Evolutionary conservation across 1,140 invertebrate species (phyloP).

Genomic region (Drosophila serrata): DNA sequence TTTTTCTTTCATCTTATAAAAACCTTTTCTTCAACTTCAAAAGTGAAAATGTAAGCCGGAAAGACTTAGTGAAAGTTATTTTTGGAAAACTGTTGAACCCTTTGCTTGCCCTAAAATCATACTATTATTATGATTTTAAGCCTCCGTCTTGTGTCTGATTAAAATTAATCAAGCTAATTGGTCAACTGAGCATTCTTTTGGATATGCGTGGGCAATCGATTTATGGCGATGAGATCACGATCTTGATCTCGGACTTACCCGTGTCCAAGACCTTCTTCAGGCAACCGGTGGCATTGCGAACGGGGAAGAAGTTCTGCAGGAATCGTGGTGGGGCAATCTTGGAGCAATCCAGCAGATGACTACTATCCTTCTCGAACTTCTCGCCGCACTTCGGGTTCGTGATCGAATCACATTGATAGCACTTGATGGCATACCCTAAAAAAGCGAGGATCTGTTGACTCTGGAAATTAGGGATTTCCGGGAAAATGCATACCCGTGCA

Average conservation of each 20-base stretch:
- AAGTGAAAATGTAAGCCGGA: neutral
- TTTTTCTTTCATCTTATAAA: neutral
- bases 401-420: conserved; percentile 74
- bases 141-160: conserved; percentile 8
- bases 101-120: neutral
- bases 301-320: conserved; percentile 52
- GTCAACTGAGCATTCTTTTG: neutral
- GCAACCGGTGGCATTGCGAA: conserved; percentile 78
- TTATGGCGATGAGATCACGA: conserved; percentile 13
- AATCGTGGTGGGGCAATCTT: conserved; percentile 59
- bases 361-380: conserved; percentile 62
- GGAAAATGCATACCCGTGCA: conserved; percentile 56
- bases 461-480: neutral
- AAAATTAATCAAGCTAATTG: conserved; percentile 58
- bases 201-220: conserved; percentile 18
- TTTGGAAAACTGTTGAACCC: neutral
- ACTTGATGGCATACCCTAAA: conserved; percentile 73
- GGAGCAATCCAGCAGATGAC: conserved; percentile 59
- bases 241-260: conserved; percentile 58
- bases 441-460: neutral
- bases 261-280: conserved; percentile 72
- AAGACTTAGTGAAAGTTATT: neutral
- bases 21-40: neutral
- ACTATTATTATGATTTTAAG: neutral
- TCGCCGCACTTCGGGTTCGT: conserved; percentile 62